Evolutionary conservation across 1,140 invertebrate genomes (phyloP).

Genomic region (Octopus sinensis): DNA sequence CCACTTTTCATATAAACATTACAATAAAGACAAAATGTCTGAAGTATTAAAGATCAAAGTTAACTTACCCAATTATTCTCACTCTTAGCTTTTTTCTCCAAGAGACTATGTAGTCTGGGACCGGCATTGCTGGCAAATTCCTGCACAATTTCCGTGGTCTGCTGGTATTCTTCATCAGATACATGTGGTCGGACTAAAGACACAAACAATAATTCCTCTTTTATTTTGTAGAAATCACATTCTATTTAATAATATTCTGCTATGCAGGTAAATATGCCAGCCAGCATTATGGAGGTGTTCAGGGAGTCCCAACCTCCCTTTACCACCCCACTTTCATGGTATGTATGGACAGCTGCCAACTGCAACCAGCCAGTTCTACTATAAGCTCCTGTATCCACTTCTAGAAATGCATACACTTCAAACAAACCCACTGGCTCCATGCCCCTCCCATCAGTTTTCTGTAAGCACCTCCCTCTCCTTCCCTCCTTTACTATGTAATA

Average conservation of each 20-base stretch:
- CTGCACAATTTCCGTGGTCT: slow-evolving; percentile 50
- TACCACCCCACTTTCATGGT: background rate
- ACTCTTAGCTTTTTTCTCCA: slow-evolving; percentile 43
- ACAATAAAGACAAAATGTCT: too few species aligned
- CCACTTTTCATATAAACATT: too few species aligned
- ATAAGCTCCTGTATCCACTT: background rate
- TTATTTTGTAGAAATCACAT: background rate
- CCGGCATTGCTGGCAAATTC: slow-evolving; percentile 56
- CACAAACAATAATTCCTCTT: background rate
- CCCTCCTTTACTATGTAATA: too few species aligned
- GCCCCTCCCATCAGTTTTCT: too few species aligned
- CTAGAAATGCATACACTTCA: background rate
- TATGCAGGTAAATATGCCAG: background rate
- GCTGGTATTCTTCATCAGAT: slow-evolving; percentile 49
- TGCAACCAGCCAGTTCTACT: background rate
- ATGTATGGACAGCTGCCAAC: background rate
- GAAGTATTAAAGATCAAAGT: background rate
- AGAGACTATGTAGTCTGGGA: slow-evolving; percentile 48
- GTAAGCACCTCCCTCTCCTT: too few species aligned
- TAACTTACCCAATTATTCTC: slow-evolving; percentile 55
- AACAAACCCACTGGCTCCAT: background rate
- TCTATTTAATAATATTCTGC: background rate
- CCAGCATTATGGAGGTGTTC: background rate
- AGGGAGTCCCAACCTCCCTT: background rate
- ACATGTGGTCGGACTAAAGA: slow-evolving; percentile 49